phyloP scores from a whole-genome alignment of 2,888 invertebrate species.

The Philonicus albiceps region DNA sequence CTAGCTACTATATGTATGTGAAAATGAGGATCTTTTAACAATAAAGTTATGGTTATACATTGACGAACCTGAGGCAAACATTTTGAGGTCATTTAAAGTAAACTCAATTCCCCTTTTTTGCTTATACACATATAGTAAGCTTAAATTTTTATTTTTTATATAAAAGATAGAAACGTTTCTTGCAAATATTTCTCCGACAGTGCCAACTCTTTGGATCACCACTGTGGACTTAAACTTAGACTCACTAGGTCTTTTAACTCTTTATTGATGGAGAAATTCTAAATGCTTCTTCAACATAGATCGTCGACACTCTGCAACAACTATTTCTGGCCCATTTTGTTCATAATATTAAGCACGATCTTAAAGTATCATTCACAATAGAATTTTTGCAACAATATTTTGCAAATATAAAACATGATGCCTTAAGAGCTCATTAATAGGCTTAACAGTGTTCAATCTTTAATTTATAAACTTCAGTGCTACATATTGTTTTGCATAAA shows the following conservation, averaged over 20 bases:
- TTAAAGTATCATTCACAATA: background rate
- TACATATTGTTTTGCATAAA: background rate
- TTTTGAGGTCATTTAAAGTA: too few species aligned
- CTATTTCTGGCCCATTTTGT: background rate
- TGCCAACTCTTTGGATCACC: background rate
- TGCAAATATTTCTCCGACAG: background rate
- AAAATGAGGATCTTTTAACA: too few species aligned
- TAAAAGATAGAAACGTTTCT: too few species aligned
- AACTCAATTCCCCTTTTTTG: too few species aligned
- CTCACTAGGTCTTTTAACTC: background rate
- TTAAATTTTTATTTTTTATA: too few species aligned
- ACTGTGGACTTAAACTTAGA: background rate
- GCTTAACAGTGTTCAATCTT: background rate
- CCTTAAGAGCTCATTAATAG: background rate
- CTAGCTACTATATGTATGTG: too few species aligned
- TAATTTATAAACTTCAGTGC: background rate
- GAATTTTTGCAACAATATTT: background rate
- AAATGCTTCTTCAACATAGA: background rate
- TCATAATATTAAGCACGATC: background rate
- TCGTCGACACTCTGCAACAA: background rate
- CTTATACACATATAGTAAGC: too few species aligned
- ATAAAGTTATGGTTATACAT: too few species aligned
- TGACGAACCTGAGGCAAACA: too few species aligned
- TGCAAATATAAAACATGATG: background rate
- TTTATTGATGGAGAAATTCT: too few species aligned